Percentiles rank a stretch among this genome's conserved stretches.
phyloP scores from a whole-genome alignment of 1,140 invertebrate species.

The Spodoptera litura region DNA sequence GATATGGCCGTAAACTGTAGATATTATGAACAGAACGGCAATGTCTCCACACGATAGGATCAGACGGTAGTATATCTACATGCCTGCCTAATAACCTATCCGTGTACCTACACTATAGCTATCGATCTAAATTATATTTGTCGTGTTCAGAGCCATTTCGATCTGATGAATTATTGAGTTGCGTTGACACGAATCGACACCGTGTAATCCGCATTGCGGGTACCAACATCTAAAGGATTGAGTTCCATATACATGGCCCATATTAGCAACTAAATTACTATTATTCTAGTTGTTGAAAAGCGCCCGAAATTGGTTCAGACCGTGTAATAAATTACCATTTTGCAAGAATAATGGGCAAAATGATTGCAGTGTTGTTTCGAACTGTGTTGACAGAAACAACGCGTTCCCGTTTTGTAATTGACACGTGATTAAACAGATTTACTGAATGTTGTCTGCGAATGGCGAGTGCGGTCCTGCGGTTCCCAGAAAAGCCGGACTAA shows the following conservation, averaged over 20 bases:
- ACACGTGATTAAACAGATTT: slow-evolving; percentile 33
- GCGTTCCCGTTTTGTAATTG: slow-evolving; percentile 19
- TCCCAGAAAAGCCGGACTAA: not conserved
- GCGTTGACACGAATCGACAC: slow-evolving; percentile 61
- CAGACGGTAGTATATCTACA: not conserved
- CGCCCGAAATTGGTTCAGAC: not conserved
- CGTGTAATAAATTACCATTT: not conserved
- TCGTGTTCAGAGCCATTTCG: slow-evolving; percentile 45
- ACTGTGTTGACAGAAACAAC: not conserved
- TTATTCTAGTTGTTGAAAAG: not conserved
- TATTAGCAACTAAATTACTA: slow-evolving; percentile 11
- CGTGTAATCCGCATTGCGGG: slow-evolving; percentile 65
- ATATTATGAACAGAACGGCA: too few relatives aligned
- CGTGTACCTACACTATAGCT: slow-evolving; percentile 3
- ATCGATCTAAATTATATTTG: slow-evolving; percentile 51
- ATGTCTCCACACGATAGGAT: too few relatives aligned
- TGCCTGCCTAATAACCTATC: slow-evolving; percentile 14
- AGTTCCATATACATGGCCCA: slow-evolving; percentile 29
- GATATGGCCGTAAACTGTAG: too few relatives aligned
- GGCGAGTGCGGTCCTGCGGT: slow-evolving; percentile 2
- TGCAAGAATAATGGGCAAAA: too few relatives aligned
- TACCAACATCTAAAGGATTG: slow-evolving; percentile 52
- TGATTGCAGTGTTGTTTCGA: too few relatives aligned
- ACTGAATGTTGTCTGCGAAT: slow-evolving; percentile 2
- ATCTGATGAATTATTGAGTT: slow-evolving; percentile 65